A percentile compares a stretch with the other conserved stretches of the same genome.
Evolutionary conservation across 1,140 invertebrate genomes (phyloP).

Genomic region (Ruditapes philippinarum): DNA sequence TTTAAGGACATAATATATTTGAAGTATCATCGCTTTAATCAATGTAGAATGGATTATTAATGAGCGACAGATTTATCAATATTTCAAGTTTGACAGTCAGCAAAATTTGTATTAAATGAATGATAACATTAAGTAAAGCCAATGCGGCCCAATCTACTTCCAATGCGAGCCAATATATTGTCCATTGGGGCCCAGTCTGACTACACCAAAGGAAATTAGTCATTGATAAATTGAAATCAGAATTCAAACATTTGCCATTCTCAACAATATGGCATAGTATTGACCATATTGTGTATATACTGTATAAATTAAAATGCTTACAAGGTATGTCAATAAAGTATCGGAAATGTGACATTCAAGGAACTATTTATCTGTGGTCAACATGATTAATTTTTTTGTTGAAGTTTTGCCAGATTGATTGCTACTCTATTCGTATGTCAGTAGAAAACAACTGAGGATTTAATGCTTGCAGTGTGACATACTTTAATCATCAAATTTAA

Average conservation of each 20-base stretch:
- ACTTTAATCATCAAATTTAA: no score
- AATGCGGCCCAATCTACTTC: not conserved
- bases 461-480: no score
- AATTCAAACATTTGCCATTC: not conserved
- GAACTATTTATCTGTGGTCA: no score
- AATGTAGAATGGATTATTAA: not conserved
- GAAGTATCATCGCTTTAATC: not conserved
- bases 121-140: not conserved
- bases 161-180: not conserved
- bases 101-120: not conserved
- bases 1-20: no score
- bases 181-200: not conserved
- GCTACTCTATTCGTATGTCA: no score
- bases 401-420: no score
- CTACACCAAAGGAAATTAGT: not conserved
- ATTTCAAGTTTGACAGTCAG: not conserved
- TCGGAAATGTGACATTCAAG: no score
- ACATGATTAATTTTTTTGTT: no score
- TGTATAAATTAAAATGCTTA: not conserved
- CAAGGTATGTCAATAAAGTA: no score
- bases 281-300: not conserved
- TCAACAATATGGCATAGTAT: not conserved
- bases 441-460: no score
- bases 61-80: constrained; percentile 15
- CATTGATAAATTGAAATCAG: constrained; percentile 15